Base-by-base conservation (phyloP, 2,888 invertebrate genomes). In the Caenorhabditis afra region DNA sequence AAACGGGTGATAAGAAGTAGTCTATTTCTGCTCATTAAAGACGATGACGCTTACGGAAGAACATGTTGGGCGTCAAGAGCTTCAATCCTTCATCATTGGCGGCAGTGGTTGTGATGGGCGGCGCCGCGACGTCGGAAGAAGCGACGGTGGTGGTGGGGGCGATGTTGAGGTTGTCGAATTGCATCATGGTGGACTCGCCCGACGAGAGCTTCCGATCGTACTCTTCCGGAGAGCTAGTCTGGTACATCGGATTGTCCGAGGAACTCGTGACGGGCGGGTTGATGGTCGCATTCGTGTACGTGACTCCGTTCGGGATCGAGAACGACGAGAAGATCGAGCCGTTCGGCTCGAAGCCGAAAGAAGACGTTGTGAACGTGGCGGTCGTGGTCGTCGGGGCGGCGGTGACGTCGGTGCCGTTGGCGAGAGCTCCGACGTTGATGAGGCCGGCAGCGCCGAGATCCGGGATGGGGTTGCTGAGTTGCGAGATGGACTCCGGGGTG, bases 141-240 rank as follows among this genome's bases (percentile, higher is more conserved):
- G 35, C 35, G 45, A 50, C 61, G 37, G 77, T 79, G 18, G 71
- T 35, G n/a, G 80, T 66, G 16, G 79, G 75, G n/a, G 78, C 78
- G 57, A 81, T 74, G 39, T 76, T 76, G 23, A 84, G 50, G 50
- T 84, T 78, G 53, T 66, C 70, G 12, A 84, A 49, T 22, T 81
- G 83, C 2, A 70, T 76, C 22, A 77, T 49, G 16, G 80, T 16
- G 11, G 65, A 16, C 16, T 65, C 70, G 4, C 35, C 66, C 1
- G 80, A 80, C 4, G 41, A 41, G 14, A 76, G n/a, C 49, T 79
- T 77, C 39, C 74, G 65, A 44, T 82, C 78, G 29, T 47, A 22
- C 14, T 58, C 50, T 1, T 73, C 58, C 41, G 41, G 12, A 4
- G 41, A 14, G 12, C 12, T 5, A 37, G 50, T 37, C 23, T 35